phyloP scores from a whole-genome alignment of 2,113 vertebrate genomes.

The Natator depressus region DNA sequence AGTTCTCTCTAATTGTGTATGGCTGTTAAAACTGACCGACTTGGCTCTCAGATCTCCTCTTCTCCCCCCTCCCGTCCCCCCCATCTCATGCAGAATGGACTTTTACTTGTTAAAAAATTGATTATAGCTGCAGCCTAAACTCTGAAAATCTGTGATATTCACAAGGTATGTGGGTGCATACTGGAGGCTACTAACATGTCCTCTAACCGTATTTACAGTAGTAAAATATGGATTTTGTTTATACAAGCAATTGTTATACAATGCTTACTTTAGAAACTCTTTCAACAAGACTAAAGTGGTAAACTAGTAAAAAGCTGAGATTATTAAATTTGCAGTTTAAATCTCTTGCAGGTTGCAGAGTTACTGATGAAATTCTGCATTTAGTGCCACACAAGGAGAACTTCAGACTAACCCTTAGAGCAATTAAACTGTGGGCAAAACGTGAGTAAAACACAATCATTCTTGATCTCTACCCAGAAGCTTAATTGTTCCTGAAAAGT shows the following conservation, averaged over 20 bases:
- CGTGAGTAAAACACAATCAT: conserved; percentile 80
- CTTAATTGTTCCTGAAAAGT: neutral
- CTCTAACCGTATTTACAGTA: neutral
- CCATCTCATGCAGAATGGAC: neutral
- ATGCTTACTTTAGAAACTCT: neutral
- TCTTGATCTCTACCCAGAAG: neutral
- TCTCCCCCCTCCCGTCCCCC: neutral
- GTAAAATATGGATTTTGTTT: neutral
- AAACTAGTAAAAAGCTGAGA: neutral
- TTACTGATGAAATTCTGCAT: conserved; percentile 97
- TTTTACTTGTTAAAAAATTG: neutral
- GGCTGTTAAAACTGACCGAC: neutral
- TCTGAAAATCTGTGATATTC: neutral
- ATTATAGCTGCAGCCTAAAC: neutral
- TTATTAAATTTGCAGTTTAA: neutral
- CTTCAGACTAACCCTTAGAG: conserved; percentile 92
- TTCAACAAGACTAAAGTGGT: neutral
- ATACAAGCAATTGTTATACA: neutral
- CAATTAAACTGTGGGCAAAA: conserved; percentile 98
- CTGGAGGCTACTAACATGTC: neutral
- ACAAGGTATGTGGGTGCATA: neutral
- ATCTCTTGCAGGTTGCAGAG: conserved; percentile 88
- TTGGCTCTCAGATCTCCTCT: neutral
- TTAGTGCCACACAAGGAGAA: conserved; percentile 98
- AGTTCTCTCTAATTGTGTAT: neutral